phyloP scores from a whole-genome alignment of 2,888 invertebrate species.

The Thecophora atra region DNA sequence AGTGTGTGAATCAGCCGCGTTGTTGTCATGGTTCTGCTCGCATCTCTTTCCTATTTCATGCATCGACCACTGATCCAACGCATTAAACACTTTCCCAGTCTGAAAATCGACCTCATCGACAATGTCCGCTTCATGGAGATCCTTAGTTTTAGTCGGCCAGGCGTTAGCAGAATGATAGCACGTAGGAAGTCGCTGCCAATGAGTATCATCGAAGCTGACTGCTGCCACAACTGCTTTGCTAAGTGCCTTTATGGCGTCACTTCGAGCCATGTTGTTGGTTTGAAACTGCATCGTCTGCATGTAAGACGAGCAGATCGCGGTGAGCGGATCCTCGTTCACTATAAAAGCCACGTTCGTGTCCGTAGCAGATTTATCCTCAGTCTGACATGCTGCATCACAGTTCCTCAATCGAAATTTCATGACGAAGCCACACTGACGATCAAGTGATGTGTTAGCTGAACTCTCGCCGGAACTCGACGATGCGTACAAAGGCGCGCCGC shows the following conservation, averaged over 20 bases:
- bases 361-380: slow-evolving; percentile 57
- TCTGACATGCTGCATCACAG: slow-evolving; percentile 71
- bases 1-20: slow-evolving; percentile 49
- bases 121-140: slow-evolving; percentile 10
- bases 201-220: slow-evolving; percentile 30
- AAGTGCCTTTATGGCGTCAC: slow-evolving; percentile 46
- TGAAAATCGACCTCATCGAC: slow-evolving; percentile 33
- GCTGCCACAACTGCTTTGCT: slow-evolving; percentile 48
- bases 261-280: slow-evolving; percentile 42
- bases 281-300: slow-evolving; percentile 34
- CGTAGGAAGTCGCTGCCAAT: slow-evolving; percentile 34
- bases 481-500: slow-evolving; percentile 38
- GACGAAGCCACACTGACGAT: slow-evolving; percentile 65
- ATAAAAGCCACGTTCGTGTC: slow-evolving; percentile 14
- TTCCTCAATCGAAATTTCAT: slow-evolving; percentile 75
- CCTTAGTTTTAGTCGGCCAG: not conserved
- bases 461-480: slow-evolving; percentile 39
- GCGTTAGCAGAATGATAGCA: not conserved
- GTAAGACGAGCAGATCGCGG: slow-evolving; percentile 37
- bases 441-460: not conserved
- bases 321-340: slow-evolving; percentile 36
- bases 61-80: slow-evolving; percentile 52
- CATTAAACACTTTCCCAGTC: slow-evolving; percentile 4
- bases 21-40: slow-evolving; percentile 38
- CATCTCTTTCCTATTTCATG: slow-evolving; percentile 55